Evolutionary conservation across 2,113 vertebrate genomes (phyloP).

Genomic region (Actenoides hombroni): DNA sequence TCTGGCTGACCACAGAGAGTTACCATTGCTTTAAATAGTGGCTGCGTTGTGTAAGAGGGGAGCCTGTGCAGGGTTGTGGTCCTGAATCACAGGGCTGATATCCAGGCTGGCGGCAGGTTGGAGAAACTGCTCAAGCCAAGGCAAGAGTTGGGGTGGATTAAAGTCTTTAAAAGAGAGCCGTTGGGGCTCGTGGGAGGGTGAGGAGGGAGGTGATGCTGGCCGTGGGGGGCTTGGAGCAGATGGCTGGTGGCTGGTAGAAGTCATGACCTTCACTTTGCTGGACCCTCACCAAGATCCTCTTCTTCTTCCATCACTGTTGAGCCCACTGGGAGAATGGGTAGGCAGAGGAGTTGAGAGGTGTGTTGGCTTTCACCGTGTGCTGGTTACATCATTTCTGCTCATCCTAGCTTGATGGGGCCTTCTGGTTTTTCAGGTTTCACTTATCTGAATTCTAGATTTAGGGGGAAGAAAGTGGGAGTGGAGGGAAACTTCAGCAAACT

Average conservation of each 20-base stretch:
- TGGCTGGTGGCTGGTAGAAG: not conserved
- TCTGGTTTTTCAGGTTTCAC: not conserved
- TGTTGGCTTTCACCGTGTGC: not conserved
- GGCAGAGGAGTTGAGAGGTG: not conserved
- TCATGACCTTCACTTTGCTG: not conserved
- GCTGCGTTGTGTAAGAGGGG: not conserved
- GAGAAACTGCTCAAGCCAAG: not conserved
- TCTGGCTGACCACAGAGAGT: not conserved
- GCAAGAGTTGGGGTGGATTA: not conserved
- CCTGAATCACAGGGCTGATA: not conserved
- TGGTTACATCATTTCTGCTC: rapidly evolving
- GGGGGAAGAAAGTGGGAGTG: rapidly evolving
- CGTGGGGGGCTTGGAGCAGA: not conserved
- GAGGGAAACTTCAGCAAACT: not conserved
- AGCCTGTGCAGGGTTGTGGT: not conserved
- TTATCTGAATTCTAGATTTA: not conserved
- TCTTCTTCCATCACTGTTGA: not conserved
- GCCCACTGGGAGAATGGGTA: not conserved
- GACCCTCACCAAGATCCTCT: not conserved
- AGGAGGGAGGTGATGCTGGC: not conserved
- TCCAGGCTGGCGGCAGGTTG: not conserved
- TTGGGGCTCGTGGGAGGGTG: not conserved
- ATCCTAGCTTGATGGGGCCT: not conserved
- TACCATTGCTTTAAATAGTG: not conserved
- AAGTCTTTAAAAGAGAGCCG: not conserved